Base-by-base conservation (phyloP, 2,113 vertebrate genomes). In the Falco punctatus region DNA sequence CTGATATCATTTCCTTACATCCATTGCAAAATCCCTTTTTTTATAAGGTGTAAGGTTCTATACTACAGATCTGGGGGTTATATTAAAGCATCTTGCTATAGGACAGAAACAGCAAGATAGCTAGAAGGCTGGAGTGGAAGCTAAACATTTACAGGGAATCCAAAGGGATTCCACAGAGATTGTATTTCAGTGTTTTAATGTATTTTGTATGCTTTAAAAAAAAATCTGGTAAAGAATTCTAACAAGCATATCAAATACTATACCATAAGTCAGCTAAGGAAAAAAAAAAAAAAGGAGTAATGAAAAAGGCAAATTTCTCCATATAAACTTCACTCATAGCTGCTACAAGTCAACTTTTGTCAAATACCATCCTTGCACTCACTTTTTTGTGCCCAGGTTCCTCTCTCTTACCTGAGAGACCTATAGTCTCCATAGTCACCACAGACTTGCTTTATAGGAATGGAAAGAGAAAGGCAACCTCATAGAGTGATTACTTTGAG, bases 41-140 rank as follows among this genome's bases (percentile, higher is more conserved):
- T 95, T 79, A 94, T 94, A 94, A 91, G 71, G 85, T 96, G 90
- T 62, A 72, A 94, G 61, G 49, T 75, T 94, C 80, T 85, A 49
- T 89, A 72, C 30, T 69, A 57, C 27, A 87, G 73, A 61, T 52
- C 65, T 84, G 88, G 81, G 80, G 93, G 19, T 49, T 92, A 26
- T 95, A 81, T 75, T 91, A 91, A 91, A 86, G 48, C 38, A 61
- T 61, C 35, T 75, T 81, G 69, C 84, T 94, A 72, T 51, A 64
- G 32, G 62, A 91, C 66, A 95, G 59, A 87, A 95, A 91, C 30
- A 93, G 72, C 51, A 88, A 91, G 52, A 73, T 82, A 79, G 13
- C 52, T 86, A 85, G 81, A 94, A 94, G 88, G 15, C 57, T 57
- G 30, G 59, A 61, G 12, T 61, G 40, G 42, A 84, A 93, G 86